phyloP scores from a whole-genome alignment of 2,888 invertebrate genomes.

The Baronia brevicornis region DNA sequence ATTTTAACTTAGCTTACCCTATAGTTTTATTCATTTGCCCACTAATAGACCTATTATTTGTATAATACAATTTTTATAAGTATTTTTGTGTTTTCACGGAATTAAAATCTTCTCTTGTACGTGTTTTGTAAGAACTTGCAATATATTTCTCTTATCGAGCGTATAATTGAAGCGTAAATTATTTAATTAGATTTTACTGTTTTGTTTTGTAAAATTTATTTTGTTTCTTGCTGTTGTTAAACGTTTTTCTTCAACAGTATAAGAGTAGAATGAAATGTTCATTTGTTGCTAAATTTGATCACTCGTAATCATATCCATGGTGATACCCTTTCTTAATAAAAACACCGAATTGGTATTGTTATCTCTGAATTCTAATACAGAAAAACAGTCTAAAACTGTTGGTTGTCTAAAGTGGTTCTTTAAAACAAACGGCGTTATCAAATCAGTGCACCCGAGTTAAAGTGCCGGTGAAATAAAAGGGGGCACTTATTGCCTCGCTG shows the following conservation, averaged over 20 bases:
- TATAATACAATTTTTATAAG: conserved; percentile 1
- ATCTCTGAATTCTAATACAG: conserved; percentile 26
- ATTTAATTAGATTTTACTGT: too few species aligned
- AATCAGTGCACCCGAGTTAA: conserved; percentile 72
- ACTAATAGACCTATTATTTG: too few species aligned
- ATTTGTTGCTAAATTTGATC: not conserved
- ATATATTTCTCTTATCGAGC: too few species aligned
- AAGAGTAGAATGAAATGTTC: too few species aligned
- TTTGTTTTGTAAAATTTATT: too few species aligned
- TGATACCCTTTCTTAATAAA: conserved; percentile 33
- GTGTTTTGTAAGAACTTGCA: too few species aligned
- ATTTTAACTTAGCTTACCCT: conserved; percentile 6
- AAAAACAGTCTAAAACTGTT: conserved; percentile 49
- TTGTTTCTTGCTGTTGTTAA: too few species aligned
- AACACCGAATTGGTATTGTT: conserved; percentile 31
- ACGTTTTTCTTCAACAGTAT: too few species aligned
- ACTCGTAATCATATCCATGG: conserved; percentile 6
- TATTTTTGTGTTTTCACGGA: not conserved
- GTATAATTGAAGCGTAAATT: too few species aligned
- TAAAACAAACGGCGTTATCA: conserved; percentile 73
- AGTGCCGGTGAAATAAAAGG: conserved; percentile 70
- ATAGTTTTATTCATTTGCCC: conserved; percentile 2
- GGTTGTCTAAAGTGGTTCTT: conserved; percentile 52
- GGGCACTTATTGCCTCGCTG: conserved; percentile 62
- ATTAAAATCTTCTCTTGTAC: too few species aligned